Percentiles rank a stretch among this genome's conserved stretches.
These are phyloP conservation scores for Sebastolobus alascanus DNA, from an alignment of 2,797 vertebrate species.

Conservation along the genomic window DNA sequence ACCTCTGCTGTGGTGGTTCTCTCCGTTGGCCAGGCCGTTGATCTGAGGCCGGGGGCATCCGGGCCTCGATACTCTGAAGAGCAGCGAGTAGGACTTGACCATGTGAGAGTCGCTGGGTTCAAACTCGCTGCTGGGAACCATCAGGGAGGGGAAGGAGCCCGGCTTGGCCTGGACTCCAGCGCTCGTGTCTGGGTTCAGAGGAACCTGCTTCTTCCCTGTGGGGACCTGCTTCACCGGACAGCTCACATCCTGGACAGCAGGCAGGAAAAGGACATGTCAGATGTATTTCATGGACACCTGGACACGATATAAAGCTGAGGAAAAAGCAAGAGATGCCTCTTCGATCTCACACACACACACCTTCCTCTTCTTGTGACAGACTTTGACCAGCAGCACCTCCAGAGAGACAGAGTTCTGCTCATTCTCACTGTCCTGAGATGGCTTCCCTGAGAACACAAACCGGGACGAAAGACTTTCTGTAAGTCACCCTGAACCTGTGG, in stretches of 20 bases:
- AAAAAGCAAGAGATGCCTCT: neutral
- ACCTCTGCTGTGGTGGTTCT: conserved; percentile 94
- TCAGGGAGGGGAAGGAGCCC: conserved; percentile 90
- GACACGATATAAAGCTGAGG: neutral
- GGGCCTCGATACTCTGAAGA: conserved; percentile 90
- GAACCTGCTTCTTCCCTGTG: conserved; percentile 98
- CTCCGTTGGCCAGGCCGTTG: conserved; percentile 91
- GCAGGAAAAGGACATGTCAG: neutral
- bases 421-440: conserved; percentile 96
- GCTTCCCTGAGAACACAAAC: conserved; percentile 87
- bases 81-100: conserved; percentile 97
- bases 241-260: conserved; percentile 92
- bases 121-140: conserved; percentile 97
- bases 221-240: conserved; percentile 98
- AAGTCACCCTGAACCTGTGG: neutral
- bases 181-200: conserved; percentile 92
- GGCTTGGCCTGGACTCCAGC: conserved; percentile 89
- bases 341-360: conserved; percentile 78
- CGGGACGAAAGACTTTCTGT: neutral
- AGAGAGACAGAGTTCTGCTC: conserved; percentile 97
- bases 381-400: conserved; percentile 98
- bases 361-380: conserved; percentile 99
- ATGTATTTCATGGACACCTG: neutral
- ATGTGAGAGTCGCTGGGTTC: conserved; percentile 98
- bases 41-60: conserved; percentile 81